phyloP scores from a whole-genome alignment of 2,113 vertebrate species.

The Prionailurus bengalensis region DNA sequence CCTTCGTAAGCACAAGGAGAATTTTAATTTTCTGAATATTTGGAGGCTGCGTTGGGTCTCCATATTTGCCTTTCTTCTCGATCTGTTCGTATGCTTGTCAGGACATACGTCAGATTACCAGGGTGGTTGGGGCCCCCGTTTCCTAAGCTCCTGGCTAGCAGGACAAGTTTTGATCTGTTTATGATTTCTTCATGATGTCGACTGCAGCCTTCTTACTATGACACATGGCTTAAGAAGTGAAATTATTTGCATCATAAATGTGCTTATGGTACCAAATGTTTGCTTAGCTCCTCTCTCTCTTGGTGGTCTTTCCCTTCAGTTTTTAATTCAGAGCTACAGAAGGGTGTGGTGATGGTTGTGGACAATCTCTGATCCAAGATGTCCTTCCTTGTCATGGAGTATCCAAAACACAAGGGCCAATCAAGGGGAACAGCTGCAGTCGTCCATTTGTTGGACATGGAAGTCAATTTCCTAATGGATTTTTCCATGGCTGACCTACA shows the following conservation, averaged over 20 bases:
- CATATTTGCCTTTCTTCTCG: not conserved
- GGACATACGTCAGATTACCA: not conserved
- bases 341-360: rapidly evolving
- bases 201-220: too few species aligned
- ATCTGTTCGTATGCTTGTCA: not conserved
- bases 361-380: rapidly evolving
- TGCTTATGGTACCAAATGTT: not conserved
- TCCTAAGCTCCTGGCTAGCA: not conserved
- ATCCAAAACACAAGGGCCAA: rapidly evolving
- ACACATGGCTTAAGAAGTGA: not conserved
- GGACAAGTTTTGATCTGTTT: not conserved
- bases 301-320: not conserved
- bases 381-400: rapidly evolving
- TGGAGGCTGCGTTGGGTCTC: too few species aligned
- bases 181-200: not conserved
- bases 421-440: not conserved
- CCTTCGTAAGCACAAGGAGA: not conserved
- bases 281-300: not conserved
- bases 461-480: not conserved
- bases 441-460: not conserved
- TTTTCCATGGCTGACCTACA: not conserved
- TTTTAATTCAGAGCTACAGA: not conserved
- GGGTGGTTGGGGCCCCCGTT: too few species aligned
- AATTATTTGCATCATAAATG: not conserved
- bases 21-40: not conserved